A percentile compares a stretch with the other conserved stretches of the same genome.
These are phyloP conservation scores for Habropoda laboriosa DNA, from an alignment of 1,140 invertebrate genomes.

Conservation along the genomic window DNA sequence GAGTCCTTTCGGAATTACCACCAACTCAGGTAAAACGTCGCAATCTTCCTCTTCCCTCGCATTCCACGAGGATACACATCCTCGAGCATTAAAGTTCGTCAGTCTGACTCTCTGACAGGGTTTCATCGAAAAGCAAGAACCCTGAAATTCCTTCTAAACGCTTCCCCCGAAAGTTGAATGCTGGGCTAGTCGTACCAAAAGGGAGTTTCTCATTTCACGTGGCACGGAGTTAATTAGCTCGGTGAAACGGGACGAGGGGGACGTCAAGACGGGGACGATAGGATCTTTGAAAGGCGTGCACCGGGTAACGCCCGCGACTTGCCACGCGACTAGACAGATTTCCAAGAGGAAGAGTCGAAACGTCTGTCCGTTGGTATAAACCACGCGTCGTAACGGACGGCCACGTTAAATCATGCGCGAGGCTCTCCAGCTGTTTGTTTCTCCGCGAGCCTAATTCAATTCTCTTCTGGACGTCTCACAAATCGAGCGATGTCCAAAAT, in stretches of 20 bases:
- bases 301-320: slow-evolving; percentile 57
- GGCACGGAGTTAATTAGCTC: slow-evolving; percentile 51
- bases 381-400: slow-evolving; percentile 73
- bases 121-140: background rate
- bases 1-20: too few species aligned
- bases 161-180: background rate
- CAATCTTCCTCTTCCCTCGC: background rate
- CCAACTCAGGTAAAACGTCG: background rate
- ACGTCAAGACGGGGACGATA: slow-evolving; percentile 53
- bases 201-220: slow-evolving; percentile 17
- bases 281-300: slow-evolving; percentile 50
- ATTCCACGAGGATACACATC: background rate
- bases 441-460: slow-evolving; percentile 76
- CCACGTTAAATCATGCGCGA: slow-evolving; percentile 73
- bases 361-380: slow-evolving; percentile 38
- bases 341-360: slow-evolving; percentile 61
- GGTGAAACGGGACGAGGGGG: slow-evolving; percentile 24
- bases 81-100: too few species aligned
- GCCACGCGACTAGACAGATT: slow-evolving; percentile 70
- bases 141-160: background rate
- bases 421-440: slow-evolving; percentile 75
- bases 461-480: slow-evolving; percentile 73
- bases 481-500: slow-evolving; percentile 71
- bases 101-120: background rate
- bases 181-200: background rate